Evolutionary conservation across 2,888 invertebrate species (phyloP).

Genomic region (Chymomyza fuscimana): DNA sequence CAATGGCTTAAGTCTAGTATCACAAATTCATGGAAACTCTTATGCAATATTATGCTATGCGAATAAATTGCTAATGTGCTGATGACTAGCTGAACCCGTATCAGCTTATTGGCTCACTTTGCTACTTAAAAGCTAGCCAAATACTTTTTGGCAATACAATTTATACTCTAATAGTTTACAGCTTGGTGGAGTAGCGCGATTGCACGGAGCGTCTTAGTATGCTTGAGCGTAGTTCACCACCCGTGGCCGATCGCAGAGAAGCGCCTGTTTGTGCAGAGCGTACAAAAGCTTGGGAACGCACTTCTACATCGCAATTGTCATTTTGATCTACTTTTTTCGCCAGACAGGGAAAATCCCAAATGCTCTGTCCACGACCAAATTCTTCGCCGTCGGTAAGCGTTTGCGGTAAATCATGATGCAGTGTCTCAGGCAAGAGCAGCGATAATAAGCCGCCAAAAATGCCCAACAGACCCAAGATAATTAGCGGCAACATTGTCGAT

Average conservation of each 20-base stretch:
- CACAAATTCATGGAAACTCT: slow-evolving; percentile 11
- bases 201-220: slow-evolving; percentile 82
- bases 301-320: slow-evolving; percentile 61
- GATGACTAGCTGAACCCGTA: not conserved
- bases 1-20: slow-evolving; percentile 37
- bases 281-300: slow-evolving; percentile 74
- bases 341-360: slow-evolving; percentile 90
- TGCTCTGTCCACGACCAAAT: slow-evolving; percentile 88
- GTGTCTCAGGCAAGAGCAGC: slow-evolving; percentile 90
- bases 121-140: slow-evolving; percentile 26
- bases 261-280: slow-evolving; percentile 79
- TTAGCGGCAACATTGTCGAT: slow-evolving; percentile 86
- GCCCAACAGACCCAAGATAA: slow-evolving; percentile 88
- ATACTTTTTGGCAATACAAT: not conserved
- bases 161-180: slow-evolving; percentile 43
- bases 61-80: not conserved
- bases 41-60: not conserved
- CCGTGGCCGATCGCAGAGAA: slow-evolving; percentile 82
- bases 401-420: slow-evolving; percentile 92
- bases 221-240: slow-evolving; percentile 85
- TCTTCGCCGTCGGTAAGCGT: slow-evolving; percentile 92
- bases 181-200: slow-evolving; percentile 80
- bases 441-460: slow-evolving; percentile 88
- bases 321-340: slow-evolving; percentile 82
- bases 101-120: slow-evolving; percentile 8